These are phyloP conservation scores for Gambelia wislizenii DNA, from an alignment of 2,797 vertebrate species.

Conservation along the genomic window DNA sequence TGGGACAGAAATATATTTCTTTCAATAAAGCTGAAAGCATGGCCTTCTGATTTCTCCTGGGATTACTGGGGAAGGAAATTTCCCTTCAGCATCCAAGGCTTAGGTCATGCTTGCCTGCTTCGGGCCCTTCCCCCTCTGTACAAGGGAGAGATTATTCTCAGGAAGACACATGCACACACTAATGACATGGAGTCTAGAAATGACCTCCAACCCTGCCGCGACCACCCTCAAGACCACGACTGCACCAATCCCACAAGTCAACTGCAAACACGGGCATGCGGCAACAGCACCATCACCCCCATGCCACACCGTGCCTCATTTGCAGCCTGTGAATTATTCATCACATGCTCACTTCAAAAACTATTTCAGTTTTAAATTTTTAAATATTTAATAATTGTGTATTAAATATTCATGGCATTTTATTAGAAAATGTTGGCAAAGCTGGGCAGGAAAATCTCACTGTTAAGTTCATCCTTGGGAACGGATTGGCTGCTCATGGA, in stretches of 20 bases:
- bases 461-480: constrained; percentile 65
- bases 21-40: no score
- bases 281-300: constrained; percentile 30
- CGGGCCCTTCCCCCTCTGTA: neutral
- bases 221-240: neutral
- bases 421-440: constrained; percentile 77
- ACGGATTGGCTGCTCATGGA: constrained; percentile 32
- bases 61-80: neutral
- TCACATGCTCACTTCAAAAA: constrained; percentile 74
- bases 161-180: neutral
- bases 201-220: neutral
- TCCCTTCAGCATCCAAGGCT: constrained; percentile 20
- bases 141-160: neutral
- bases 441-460: constrained; percentile 63
- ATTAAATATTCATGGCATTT: constrained; percentile 83
- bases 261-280: constrained; percentile 6
- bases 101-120: constrained; percentile 52
- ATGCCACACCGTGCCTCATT: constrained; percentile 19
- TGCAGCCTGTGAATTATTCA: constrained; percentile 78
- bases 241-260: constrained; percentile 2
- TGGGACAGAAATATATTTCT: no score
- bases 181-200: neutral
- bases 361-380: constrained; percentile 79
- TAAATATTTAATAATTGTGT: constrained; percentile 82
- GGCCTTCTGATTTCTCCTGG: no score